phyloP scores from a whole-genome alignment of 2,888 invertebrate species.

The Chloroclysta siterata region DNA sequence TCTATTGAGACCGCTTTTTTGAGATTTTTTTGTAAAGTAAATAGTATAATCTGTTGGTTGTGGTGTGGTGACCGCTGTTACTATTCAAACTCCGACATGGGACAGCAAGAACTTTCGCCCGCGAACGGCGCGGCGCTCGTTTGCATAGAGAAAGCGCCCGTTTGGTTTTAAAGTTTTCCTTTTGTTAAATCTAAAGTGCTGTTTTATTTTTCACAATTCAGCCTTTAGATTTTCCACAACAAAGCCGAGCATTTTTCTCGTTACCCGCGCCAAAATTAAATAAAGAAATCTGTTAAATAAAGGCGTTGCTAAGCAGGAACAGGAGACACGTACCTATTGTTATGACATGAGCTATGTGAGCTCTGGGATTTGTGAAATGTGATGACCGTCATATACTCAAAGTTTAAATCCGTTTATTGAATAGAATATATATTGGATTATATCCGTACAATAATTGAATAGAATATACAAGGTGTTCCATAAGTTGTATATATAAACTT shows the following conservation, averaged over 20 bases:
- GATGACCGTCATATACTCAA: neutral
- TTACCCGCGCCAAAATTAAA: constrained; percentile 53
- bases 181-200: constrained; percentile 67
- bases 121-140: constrained; percentile 55
- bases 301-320: constrained; percentile 25
- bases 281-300: constrained; percentile 55
- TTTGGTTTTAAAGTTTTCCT: constrained; percentile 70
- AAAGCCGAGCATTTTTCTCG: constrained; percentile 51
- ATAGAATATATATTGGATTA: too few relatives aligned
- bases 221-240: constrained; percentile 47
- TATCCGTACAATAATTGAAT: too few relatives aligned
- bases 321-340: constrained; percentile 42
- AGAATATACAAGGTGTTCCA: too few relatives aligned
- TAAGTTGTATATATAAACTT: too few relatives aligned
- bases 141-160: constrained; percentile 75
- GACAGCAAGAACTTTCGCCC: constrained; percentile 64
- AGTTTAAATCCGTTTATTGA: too few relatives aligned
- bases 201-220: constrained; percentile 63
- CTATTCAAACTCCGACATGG: constrained; percentile 31
- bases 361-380: neutral
- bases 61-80: constrained; percentile 33
- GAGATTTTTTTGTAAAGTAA: constrained; percentile 5
- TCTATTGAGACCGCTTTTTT: neutral
- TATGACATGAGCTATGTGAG: constrained; percentile 30
- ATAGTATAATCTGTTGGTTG: constrained; percentile 12